These are phyloP conservation scores for Lymantria monacha DNA, from an alignment of 2,888 invertebrate species.

Conservation along the genomic window DNA sequence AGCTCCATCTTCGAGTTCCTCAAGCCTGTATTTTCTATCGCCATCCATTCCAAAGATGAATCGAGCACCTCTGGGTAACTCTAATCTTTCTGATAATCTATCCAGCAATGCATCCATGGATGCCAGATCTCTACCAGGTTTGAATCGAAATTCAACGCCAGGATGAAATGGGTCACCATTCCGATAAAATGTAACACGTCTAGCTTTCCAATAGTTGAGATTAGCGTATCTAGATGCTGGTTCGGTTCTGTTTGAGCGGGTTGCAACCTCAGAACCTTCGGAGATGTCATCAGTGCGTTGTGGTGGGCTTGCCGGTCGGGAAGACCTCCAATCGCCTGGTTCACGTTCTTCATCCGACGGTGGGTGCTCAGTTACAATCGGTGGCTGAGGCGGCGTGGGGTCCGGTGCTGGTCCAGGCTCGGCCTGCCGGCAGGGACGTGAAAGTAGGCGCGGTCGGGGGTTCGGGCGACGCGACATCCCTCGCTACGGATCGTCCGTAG, in stretches of 20 bases:
- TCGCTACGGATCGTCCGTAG: slow-evolving; percentile 58
- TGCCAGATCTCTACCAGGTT: slow-evolving; percentile 93
- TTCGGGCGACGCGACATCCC: slow-evolving; percentile 74
- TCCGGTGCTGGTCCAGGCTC: slow-evolving; percentile 67
- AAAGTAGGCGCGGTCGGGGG: slow-evolving; percentile 62
- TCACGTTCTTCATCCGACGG: slow-evolving; percentile 79
- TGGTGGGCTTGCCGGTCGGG: slow-evolving; percentile 67
- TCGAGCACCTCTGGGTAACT: slow-evolving; percentile 93
- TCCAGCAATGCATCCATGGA: slow-evolving; percentile 93
- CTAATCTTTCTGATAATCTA: slow-evolving; percentile 92
- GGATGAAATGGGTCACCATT: slow-evolving; percentile 97
- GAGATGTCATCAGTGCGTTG: slow-evolving; percentile 72
- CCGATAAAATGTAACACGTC: slow-evolving; percentile 93
- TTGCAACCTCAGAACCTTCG: slow-evolving; percentile 68
- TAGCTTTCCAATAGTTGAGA: slow-evolving; percentile 93
- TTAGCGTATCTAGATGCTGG: slow-evolving; percentile 87
- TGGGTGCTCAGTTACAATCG: slow-evolving; percentile 50
- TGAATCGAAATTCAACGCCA: slow-evolving; percentile 92
- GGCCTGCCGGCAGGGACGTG: slow-evolving; percentile 69
- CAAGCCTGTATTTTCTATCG: slow-evolving; percentile 90
- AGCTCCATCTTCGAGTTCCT: slow-evolving; percentile 94
- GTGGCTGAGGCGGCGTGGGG: slow-evolving; percentile 65
- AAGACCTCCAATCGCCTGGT: slow-evolving; percentile 78
- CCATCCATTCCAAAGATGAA: slow-evolving; percentile 97
- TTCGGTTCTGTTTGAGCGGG: slow-evolving; percentile 82